These are phyloP conservation scores for Bacillus rossius DNA, from an alignment of 1,140 invertebrate genomes.

Conservation along the genomic window DNA sequence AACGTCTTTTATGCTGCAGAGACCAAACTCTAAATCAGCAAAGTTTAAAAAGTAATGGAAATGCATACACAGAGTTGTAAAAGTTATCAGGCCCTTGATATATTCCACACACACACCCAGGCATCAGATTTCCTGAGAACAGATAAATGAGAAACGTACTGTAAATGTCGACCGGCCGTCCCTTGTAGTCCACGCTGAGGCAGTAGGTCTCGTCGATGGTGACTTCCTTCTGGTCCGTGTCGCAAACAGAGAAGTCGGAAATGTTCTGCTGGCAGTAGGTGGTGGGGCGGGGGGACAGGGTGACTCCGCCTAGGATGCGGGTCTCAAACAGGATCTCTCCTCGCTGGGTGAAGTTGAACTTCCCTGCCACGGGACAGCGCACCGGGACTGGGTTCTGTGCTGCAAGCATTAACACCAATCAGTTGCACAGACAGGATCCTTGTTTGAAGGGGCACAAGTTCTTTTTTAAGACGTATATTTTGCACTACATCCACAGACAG, in stretches of 20 bases:
- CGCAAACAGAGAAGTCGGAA: slow-evolving; percentile 91
- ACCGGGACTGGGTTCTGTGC: slow-evolving; percentile 89
- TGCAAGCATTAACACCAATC: slow-evolving; percentile 35
- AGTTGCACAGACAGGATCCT: too few relatives aligned
- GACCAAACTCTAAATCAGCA: too few relatives aligned
- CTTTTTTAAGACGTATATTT: too few relatives aligned
- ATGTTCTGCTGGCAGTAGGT: slow-evolving; percentile 91
- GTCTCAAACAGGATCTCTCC: slow-evolving; percentile 88
- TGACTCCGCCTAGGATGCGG: slow-evolving; percentile 90
- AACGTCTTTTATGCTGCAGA: too few relatives aligned
- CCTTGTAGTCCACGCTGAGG: slow-evolving; percentile 90
- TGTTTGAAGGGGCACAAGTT: too few relatives aligned
- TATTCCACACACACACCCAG: neutral
- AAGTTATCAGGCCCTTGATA: neutral
- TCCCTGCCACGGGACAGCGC: slow-evolving; percentile 92
- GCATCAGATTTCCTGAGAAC: too few relatives aligned
- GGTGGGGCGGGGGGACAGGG: slow-evolving; percentile 85
- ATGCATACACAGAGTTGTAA: neutral
- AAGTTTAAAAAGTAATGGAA: neutral
- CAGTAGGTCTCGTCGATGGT: slow-evolving; percentile 93
- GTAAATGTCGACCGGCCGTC: slow-evolving; percentile 89
- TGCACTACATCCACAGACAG: too few relatives aligned
- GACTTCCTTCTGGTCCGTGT: slow-evolving; percentile 83
- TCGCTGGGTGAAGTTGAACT: slow-evolving; percentile 88
- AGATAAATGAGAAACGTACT: slow-evolving; percentile 52